phyloP scores from a whole-genome alignment of 2,888 invertebrate species.

The Chrysolina americana region DNA sequence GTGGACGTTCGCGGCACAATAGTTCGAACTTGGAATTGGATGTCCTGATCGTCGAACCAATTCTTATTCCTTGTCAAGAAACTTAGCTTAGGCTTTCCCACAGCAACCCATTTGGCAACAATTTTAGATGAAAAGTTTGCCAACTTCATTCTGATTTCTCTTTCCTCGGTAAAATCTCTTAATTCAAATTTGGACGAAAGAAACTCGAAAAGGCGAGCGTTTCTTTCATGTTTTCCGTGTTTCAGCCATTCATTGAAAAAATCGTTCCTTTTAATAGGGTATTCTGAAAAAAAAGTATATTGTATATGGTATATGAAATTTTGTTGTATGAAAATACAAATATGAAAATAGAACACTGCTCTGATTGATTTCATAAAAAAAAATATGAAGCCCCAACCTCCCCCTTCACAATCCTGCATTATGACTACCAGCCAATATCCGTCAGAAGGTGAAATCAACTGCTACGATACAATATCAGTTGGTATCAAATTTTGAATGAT shows the following conservation, averaged over 20 bases:
- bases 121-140: not conserved
- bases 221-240: not conserved
- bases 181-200: not conserved
- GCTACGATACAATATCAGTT: too few relatives aligned
- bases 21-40: slow-evolving; percentile 1
- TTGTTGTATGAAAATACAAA: not conserved
- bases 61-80: too few relatives aligned
- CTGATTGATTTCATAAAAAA: not conserved
- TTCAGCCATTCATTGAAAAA: not conserved
- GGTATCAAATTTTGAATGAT: too few relatives aligned
- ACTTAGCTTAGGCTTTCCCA: too few relatives aligned
- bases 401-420: not conserved
- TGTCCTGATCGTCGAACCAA: not conserved
- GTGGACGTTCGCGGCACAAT: not conserved
- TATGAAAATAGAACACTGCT: not conserved
- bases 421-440: not conserved
- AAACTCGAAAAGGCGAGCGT: not conserved
- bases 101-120: not conserved
- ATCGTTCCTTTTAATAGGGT: not conserved
- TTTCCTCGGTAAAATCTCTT: too few relatives aligned
- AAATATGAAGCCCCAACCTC: not conserved
- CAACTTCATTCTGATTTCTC: too few relatives aligned
- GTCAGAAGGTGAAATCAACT: not conserved
- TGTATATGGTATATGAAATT: not conserved
- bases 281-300: not conserved